These are phyloP conservation scores for Seira ritae DNA, from an alignment of 2,888 invertebrate genomes.

Conservation along the genomic window DNA sequence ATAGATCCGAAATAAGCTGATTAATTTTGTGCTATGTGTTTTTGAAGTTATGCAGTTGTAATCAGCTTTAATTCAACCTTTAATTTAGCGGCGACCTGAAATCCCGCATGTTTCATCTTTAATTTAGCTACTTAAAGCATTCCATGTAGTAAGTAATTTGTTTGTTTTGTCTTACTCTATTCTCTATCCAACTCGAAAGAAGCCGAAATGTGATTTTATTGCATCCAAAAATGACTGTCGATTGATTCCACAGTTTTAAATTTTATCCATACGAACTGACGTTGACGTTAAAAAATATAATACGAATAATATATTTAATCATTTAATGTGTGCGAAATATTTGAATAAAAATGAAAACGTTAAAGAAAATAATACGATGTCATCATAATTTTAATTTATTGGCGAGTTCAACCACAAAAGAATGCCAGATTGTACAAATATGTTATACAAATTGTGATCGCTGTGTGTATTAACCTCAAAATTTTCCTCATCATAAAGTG, in stretches of 20 bases:
- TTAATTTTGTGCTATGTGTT: too few relatives aligned
- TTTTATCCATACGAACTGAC: slow-evolving; percentile 29
- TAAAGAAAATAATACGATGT: background rate
- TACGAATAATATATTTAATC: background rate
- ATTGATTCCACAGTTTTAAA: background rate
- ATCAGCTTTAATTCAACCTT: too few relatives aligned
- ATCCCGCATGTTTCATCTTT: too few relatives aligned
- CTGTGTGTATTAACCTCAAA: slow-evolving; percentile 46
- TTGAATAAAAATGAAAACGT: background rate
- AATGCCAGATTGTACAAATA: slow-evolving; percentile 64
- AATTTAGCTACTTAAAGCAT: too few relatives aligned
- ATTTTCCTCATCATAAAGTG: slow-evolving; percentile 39
- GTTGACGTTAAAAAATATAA: slow-evolving; percentile 35
- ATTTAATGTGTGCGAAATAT: background rate
- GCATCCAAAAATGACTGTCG: background rate
- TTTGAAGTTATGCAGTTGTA: too few relatives aligned
- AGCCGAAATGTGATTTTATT: background rate
- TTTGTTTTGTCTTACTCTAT: too few relatives aligned
- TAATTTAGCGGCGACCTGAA: too few relatives aligned
- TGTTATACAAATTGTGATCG: slow-evolving; percentile 62
- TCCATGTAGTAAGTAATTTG: too few relatives aligned
- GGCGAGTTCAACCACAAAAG: slow-evolving; percentile 58
- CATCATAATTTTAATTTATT: slow-evolving; percentile 49
- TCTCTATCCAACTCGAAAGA: background rate
- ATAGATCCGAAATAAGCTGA: slow-evolving; percentile 48